Evolutionary conservation across 30 jellyfish, hydroid and myxozoan genomes (phyloP), one percentile per base, ranked within the genome.

Genomic region (Turritopsis rubra): DNA sequence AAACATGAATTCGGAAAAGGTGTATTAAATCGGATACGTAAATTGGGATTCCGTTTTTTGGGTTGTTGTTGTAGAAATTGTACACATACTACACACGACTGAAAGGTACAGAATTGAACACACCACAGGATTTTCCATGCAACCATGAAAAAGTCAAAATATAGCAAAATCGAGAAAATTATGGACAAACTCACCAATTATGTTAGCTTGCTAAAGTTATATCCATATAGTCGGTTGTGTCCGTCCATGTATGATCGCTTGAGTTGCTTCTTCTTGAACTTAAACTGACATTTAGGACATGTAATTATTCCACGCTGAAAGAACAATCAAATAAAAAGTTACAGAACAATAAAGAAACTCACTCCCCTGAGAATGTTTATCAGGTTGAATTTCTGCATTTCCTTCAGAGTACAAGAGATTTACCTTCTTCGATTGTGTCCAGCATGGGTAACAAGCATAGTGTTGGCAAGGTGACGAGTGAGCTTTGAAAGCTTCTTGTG

Each of bases 381-480:
- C n/a, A n/a, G n/a, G n/a, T n/a, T n/a, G n/a, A n/a, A n/a, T n/a
- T n/a, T n/a, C n/a, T n/a, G n/a, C n/a, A n/a, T n/a, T n/a, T n/a
- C n/a, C 60, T 5, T 3, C 13, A 41, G 13, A 41, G 60, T 3
- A 41, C 71, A 74, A 74, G 27, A 74, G 26, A 1, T 28, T 25
- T 53, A 80, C 87, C 79, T 70, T 52, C 60, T 80, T 80, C 52
- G 60, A 22, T 16, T 18, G 60, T 1, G 21, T 17, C 87, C 87
- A 80, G 65, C 87, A 80, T 19, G 87, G 82, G 52, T 30, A 80
- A n/a, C 87, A 80, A 16, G 81, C 87, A 21, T 9, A 16, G 65
- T 80, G 87, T 18, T 27, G 28, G 53, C 87, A 80, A 1, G 87
- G 81, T 27, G 87, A 52, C 53, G 82, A 23, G 82, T 80, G 79